Base-by-base conservation (phyloP, 2,888 invertebrate genomes). In the Epinotia nisella region DNA sequence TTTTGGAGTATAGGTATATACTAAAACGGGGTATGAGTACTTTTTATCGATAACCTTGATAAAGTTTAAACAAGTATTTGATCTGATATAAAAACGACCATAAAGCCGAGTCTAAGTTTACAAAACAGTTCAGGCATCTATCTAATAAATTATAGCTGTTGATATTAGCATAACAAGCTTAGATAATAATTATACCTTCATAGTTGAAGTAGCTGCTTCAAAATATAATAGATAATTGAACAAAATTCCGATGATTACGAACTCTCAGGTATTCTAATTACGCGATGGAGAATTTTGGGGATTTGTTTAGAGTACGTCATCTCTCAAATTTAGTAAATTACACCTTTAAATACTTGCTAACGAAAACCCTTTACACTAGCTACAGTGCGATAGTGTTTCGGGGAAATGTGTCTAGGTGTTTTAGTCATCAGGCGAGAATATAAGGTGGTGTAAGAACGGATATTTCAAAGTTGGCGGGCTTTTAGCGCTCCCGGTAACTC, bases 381-480 rank as follows among this genome's bases (percentile, higher is more conserved):
- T 29, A 45, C 55, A 29, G 29, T 35, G 45, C 24, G 45, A 17
- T 49, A 65, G 60, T 58, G 51, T 65, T 24, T 24, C 35, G 35
- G 17, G n/a, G 41, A 62, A 68, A 73, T 41, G 59, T 69, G 69
- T 73, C 73, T 68, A 73, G 64, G 73, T 73, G 73, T 64, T 69
- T 69, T 62, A 73, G 69, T 73, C 64, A 69, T 68, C 64, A 66
- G 19, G 56, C 62, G 72, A 68, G 45, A 67, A 67, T 66, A 53
- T 71, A 53, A 70, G 66, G 67, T 75, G 66, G 68, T 69, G 74
- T 70, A 70, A 70, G 76, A 75, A 73, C 74, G 75, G 76, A 77
- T 77, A 78, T 77, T 78, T 79, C 73, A 77, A 75, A 79, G 74
- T 77, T 78, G 78, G 78, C 78, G 77, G 76, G 77, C 78, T 79